Percentiles rank a stretch among this genome's conserved stretches.
Conservation (phyloP, 1,140 invertebrate species). For the Sitobion miscanthi region DNA sequence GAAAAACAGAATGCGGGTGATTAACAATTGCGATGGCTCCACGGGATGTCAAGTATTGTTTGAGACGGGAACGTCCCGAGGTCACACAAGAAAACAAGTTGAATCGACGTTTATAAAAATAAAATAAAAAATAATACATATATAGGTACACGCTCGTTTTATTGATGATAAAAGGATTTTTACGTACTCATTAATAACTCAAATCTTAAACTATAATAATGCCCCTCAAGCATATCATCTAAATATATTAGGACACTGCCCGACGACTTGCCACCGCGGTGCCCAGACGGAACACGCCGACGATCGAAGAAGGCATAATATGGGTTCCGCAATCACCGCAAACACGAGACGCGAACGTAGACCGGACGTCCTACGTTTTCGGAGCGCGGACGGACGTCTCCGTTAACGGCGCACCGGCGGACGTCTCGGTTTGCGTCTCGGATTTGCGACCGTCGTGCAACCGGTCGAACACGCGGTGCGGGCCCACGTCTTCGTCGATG, state of each 20-base stretch:
- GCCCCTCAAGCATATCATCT: not conserved
- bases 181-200: not conserved
- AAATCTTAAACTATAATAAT: not conserved
- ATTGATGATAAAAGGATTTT: not conserved
- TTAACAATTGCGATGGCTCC: constrained; percentile 49
- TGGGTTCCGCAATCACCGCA: no score
- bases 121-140: not conserved
- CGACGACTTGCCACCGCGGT: no score
- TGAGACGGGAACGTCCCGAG: constrained; percentile 36
- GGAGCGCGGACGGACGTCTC: no score
- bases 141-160: not conserved
- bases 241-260: not conserved
- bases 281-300: no score
- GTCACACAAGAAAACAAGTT: constrained; percentile 44
- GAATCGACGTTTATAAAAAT: constrained; percentile 10
- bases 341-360: no score
- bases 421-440: not conserved
- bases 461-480: not conserved
- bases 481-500: not conserved
- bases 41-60: constrained; percentile 54
- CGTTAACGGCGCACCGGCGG: no score
- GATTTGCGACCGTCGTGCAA: no score
- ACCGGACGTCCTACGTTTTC: not conserved
- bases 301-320: no score
- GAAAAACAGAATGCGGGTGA: constrained; percentile 49